These are phyloP conservation scores for Perizoma flavofasciatum DNA, from an alignment of 2,888 invertebrate genomes.

Conservation along the genomic window DNA sequence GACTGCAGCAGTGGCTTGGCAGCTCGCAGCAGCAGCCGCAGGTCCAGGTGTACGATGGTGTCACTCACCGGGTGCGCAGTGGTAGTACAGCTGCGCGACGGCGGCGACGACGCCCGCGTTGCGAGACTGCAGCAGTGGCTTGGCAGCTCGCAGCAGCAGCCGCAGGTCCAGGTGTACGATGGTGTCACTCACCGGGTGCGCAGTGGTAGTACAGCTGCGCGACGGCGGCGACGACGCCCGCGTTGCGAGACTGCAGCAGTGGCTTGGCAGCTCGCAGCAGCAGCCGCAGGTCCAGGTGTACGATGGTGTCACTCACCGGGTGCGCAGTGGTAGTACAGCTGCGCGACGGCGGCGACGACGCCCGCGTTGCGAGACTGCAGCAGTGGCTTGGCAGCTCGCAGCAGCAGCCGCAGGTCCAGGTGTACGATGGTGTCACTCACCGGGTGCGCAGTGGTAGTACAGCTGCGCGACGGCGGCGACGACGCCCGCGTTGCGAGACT, in stretches of 20 bases:
- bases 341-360: slow-evolving; percentile 98
- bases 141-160: slow-evolving; percentile 94
- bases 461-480: slow-evolving; percentile 99
- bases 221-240: slow-evolving; percentile 98
- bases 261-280: slow-evolving; percentile 96
- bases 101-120: slow-evolving; percentile 99
- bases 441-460: slow-evolving; percentile 98
- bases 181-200: slow-evolving; percentile 87
- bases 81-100: slow-evolving; percentile 98
- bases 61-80: slow-evolving; percentile 91
- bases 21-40: slow-evolving; percentile 94
- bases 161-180: slow-evolving; percentile 87
- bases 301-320: slow-evolving; percentile 82
- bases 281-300: slow-evolving; percentile 89
- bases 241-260: slow-evolving; percentile 96
- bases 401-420: slow-evolving; percentile 92
- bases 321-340: slow-evolving; percentile 98
- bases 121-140: slow-evolving; percentile 96
- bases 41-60: slow-evolving; percentile 83
- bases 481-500: slow-evolving; percentile 97
- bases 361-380: slow-evolving; percentile 98
- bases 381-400: slow-evolving; percentile 96
- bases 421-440: slow-evolving; percentile 49
- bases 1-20: slow-evolving; percentile 97
- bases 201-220: slow-evolving; percentile 98